These are phyloP conservation scores for Nothoprocta pentlandii DNA, from an alignment of 2,113 vertebrate species.

Conservation along the genomic window DNA sequence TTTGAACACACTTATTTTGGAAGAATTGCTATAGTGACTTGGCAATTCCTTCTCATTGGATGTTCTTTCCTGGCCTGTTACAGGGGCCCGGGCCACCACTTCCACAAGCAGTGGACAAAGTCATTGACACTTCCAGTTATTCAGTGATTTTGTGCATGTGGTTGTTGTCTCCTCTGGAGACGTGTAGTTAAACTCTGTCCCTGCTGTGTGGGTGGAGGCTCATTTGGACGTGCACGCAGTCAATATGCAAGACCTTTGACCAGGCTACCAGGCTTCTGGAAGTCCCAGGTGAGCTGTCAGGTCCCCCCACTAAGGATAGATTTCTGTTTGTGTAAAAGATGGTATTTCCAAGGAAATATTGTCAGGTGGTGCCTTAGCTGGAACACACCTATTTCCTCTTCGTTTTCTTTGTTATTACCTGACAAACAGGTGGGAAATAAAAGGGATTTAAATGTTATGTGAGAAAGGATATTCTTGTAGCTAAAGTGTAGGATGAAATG, in stretches of 20 bases:
- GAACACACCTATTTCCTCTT: not conserved
- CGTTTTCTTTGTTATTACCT: slow-evolving; percentile 27
- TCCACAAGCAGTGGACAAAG: fast-evolving
- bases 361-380: not conserved
- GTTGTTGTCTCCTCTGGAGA: not conserved
- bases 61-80: not conserved
- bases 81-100: not conserved
- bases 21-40: not conserved
- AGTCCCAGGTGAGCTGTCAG: not conserved
- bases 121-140: not conserved
- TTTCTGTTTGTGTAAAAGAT: not conserved
- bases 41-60: not conserved
- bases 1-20: not conserved
- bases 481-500: not conserved
- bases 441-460: slow-evolving; percentile 5
- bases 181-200: fast-evolving
- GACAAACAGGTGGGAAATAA: not conserved
- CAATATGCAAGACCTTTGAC: not conserved
- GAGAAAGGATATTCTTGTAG: not conserved
- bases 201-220: not conserved
- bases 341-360: not conserved
- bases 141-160: not conserved
- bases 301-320: not conserved
- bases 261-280: not conserved
- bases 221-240: fast-evolving